Evolutionary conservation across 2,888 invertebrate genomes (phyloP).

Genomic region (Sinohyriopsis cumingii): DNA sequence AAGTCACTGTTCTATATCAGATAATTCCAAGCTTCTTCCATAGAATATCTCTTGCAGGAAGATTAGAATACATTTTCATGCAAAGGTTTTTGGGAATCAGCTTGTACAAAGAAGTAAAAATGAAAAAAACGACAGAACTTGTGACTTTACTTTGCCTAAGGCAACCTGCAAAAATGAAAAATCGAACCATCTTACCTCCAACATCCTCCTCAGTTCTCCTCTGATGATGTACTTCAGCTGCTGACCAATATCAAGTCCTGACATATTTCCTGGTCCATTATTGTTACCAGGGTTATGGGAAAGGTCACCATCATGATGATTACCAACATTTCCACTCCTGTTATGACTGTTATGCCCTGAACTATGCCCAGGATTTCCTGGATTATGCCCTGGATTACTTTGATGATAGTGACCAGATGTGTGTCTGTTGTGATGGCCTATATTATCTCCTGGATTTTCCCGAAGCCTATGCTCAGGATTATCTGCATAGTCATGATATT

Average conservation of each 20-base stretch:
- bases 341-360: slow-evolving; percentile 16
- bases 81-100: too few species aligned
- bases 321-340: slow-evolving; percentile 12
- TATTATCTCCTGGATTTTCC: too few species aligned
- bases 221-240: slow-evolving; percentile 61
- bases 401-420: too few species aligned
- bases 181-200: slow-evolving; percentile 51
- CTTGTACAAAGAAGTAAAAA: too few species aligned
- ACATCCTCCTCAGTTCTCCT: slow-evolving; percentile 62
- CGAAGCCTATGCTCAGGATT: too few species aligned
- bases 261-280: slow-evolving; percentile 11
- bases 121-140: too few species aligned
- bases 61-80: too few species aligned
- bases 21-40: neutral
- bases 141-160: too few species aligned
- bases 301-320: slow-evolving; percentile 20
- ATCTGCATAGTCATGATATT: too few species aligned
- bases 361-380: too few species aligned
- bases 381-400: too few species aligned
- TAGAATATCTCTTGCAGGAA: neutral
- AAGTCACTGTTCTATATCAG: neutral
- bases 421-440: too few species aligned
- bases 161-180: neutral
- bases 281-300: slow-evolving; percentile 10
- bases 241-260: slow-evolving; percentile 45